phyloP scores from a whole-genome alignment of 2,888 invertebrate species.

The Diarsia mendica region DNA sequence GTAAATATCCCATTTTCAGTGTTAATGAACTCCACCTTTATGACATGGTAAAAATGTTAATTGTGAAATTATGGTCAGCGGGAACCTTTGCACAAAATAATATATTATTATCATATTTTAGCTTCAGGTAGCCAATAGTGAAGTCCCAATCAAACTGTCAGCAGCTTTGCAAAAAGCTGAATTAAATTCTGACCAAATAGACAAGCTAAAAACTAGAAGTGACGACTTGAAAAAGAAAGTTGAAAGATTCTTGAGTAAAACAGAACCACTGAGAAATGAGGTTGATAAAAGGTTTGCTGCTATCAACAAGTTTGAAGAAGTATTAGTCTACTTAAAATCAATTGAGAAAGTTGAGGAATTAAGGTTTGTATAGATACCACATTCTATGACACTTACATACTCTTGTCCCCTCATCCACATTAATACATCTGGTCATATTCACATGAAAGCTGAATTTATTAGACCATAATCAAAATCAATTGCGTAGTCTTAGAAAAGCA shows the following conservation, averaged over 20 bases:
- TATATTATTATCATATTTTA: constrained; percentile 72
- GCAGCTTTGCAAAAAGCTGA: constrained; percentile 92
- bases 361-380: constrained; percentile 86
- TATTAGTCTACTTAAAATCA: constrained; percentile 92
- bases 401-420: background rate
- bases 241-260: constrained; percentile 80
- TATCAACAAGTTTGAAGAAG: constrained; percentile 89
- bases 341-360: constrained; percentile 93
- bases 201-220: constrained; percentile 86
- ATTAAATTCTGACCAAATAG: constrained; percentile 87
- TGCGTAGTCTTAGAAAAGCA: background rate
- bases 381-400: background rate
- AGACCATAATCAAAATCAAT: background rate
- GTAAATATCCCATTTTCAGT: too few relatives aligned
- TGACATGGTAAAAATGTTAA: too few relatives aligned
- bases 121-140: constrained; percentile 91
- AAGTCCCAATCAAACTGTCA: constrained; percentile 91
- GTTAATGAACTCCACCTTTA: too few relatives aligned
- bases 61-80: too few relatives aligned
- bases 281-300: constrained; percentile 85
- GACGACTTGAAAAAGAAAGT: constrained; percentile 82
- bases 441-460: background rate
- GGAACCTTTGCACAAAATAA: background rate
- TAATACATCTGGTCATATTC: background rate
- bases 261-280: constrained; percentile 84